phyloP scores from a whole-genome alignment of 2,797 vertebrate genomes.

The Micrastur ruficollis region DNA sequence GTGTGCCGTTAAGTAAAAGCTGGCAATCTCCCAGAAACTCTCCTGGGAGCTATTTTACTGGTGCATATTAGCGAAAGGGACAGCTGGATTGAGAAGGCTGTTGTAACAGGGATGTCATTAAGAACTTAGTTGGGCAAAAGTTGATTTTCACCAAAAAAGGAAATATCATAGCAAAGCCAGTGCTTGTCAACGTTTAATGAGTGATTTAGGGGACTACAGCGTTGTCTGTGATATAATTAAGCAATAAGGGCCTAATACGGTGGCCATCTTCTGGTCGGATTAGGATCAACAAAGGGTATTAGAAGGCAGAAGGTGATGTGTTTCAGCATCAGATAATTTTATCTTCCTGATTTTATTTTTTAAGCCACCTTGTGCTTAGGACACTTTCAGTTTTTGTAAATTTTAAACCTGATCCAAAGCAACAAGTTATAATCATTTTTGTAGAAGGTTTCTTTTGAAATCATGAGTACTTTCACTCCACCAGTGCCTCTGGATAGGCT shows the following conservation, averaged over 20 bases:
- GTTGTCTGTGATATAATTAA: background rate
- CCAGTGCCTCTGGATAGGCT: conserved; percentile 30
- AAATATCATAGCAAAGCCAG: background rate
- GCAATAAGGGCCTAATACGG: background rate
- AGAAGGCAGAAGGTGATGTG: background rate
- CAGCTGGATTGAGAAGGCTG: conserved; percentile 3
- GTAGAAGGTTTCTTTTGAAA: conserved; percentile 25
- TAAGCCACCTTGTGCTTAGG: background rate
- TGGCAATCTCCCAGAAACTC: background rate
- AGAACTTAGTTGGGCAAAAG: background rate
- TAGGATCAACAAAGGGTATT: background rate
- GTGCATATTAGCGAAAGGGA: background rate
- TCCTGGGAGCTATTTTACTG: conserved; percentile 19
- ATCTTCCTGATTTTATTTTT: background rate
- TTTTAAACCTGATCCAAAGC: background rate
- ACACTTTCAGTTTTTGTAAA: background rate
- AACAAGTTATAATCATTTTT: conserved; percentile 23
- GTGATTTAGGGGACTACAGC: background rate
- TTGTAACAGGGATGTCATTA: conserved; percentile 5
- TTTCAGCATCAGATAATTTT: background rate
- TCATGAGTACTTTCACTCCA: background rate
- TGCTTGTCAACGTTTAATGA: background rate
- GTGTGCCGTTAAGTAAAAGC: conserved; percentile 53
- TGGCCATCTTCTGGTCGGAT: background rate
- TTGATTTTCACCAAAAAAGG: background rate